phyloP scores from a whole-genome alignment of 30 jellyfish, hydroid and myxozoan species.

The Rhopilema esculentum region DNA sequence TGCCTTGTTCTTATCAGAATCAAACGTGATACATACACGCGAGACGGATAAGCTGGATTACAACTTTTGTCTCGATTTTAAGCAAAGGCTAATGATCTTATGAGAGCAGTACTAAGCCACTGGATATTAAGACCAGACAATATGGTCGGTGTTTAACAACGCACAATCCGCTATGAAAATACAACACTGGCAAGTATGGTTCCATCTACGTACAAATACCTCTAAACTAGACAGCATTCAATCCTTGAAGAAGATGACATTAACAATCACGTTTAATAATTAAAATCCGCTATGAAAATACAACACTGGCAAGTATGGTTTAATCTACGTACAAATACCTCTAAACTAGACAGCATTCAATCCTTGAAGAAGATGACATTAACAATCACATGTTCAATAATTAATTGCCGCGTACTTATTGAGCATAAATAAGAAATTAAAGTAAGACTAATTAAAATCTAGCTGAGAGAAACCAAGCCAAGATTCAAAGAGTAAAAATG shows the following conservation, averaged over 20 bases:
- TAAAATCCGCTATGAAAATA: background rate
- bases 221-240: too few species aligned
- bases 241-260: too few species aligned
- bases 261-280: background rate
- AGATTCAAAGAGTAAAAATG: too few species aligned
- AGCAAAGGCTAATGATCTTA: background rate
- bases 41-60: background rate
- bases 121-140: background rate
- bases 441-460: background rate
- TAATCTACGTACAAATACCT: background rate
- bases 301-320: background rate
- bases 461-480: background rate
- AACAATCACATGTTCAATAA: background rate
- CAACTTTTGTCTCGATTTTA: background rate
- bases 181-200: background rate
- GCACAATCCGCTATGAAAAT: background rate
- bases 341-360: background rate
- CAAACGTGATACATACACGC: background rate
- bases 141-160: background rate
- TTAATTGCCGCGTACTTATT: background rate
- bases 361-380: too few species aligned
- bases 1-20: background rate
- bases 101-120: background rate
- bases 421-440: background rate
- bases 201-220: background rate